Conservation (phyloP, 2,888 invertebrate genomes). For the Odontothrips loti region DNA sequence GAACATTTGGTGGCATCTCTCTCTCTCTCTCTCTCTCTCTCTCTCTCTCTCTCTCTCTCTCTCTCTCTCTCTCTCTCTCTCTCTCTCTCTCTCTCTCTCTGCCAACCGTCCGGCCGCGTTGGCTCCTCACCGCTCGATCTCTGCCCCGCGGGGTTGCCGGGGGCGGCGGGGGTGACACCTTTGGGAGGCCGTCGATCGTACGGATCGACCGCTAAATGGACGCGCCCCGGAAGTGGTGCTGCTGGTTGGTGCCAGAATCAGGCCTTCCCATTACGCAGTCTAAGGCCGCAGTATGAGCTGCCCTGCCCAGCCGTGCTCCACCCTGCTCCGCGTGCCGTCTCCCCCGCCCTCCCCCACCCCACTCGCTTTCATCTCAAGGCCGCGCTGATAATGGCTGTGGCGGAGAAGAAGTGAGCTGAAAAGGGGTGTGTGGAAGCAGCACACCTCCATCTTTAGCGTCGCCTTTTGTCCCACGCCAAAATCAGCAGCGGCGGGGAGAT, state of each 20-base stretch:
- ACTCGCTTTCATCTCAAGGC: background rate
- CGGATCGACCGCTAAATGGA: background rate
- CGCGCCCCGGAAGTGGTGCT: background rate
- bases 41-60: background rate
- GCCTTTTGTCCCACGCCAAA: background rate
- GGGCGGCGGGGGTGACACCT: background rate
- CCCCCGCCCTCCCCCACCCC: background rate
- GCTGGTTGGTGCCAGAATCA: slow-evolving; percentile 4
- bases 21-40: background rate
- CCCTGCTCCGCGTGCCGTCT: background rate
- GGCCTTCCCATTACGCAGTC: background rate
- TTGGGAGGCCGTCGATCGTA: background rate
- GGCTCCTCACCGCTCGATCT: background rate
- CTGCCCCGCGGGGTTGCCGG: background rate
- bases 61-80: background rate
- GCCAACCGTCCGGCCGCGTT: background rate
- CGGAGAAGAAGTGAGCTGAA: too few species aligned
- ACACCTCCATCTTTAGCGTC: background rate
- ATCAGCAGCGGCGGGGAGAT: background rate
- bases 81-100: background rate
- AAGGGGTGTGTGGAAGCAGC: background rate
- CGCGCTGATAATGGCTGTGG: too few species aligned
- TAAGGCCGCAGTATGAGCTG: background rate
- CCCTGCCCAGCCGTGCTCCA: too few species aligned
- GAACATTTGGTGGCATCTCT: background rate